These are phyloP conservation scores for Crotalus horridus DNA, from an alignment of 2,113 vertebrate species.

Conservation along the genomic window DNA sequence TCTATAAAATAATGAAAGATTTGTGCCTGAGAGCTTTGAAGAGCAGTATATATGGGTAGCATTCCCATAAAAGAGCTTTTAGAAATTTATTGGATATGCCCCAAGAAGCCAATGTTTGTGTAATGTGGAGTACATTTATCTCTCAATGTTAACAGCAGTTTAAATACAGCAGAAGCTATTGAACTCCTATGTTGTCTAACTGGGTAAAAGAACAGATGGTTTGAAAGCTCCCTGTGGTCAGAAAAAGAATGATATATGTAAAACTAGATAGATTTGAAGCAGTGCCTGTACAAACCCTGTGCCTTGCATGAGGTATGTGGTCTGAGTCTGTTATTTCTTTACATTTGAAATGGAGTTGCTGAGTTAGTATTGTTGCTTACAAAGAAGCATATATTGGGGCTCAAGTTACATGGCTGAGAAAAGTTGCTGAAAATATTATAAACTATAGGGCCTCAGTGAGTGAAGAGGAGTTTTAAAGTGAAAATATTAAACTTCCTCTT, in stretches of 20 bases:
- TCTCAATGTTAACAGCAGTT: conserved; percentile 9
- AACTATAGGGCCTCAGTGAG: fast-evolving
- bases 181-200: neutral
- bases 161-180: neutral
- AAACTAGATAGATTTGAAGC: neutral
- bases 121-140: conserved; percentile 35
- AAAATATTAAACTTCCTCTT: neutral
- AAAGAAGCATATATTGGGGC: neutral
- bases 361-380: neutral
- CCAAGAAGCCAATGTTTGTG: conserved; percentile 34
- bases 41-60: neutral
- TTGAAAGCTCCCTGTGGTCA: fast-evolving
- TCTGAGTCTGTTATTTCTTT: neutral
- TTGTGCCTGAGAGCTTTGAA: neutral
- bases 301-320: fast-evolving
- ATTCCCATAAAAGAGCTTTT: conserved; percentile 48
- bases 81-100: conserved; percentile 27
- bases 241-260: neutral
- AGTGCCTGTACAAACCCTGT: neutral
- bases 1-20: neutral
- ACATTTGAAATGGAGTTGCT: neutral
- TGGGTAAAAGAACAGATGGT: neutral
- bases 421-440: neutral
- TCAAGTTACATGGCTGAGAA: neutral
- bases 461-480: neutral